phyloP scores from a whole-genome alignment of 1,140 invertebrate genomes.

The Drosophila guanche region DNA sequence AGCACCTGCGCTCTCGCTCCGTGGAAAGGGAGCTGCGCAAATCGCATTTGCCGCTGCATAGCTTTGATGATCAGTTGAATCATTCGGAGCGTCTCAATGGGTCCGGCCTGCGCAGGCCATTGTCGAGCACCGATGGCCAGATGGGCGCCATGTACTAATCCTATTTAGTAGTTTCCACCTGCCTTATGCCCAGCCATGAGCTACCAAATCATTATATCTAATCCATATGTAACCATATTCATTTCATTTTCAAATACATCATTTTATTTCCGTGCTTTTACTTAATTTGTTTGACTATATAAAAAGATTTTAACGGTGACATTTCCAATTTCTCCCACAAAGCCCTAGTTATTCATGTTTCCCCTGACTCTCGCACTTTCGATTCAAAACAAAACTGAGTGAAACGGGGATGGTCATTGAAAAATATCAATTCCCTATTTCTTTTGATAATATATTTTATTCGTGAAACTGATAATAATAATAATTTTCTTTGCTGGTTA shows the following conservation, averaged over 20 bases:
- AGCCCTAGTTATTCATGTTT: too few species aligned
- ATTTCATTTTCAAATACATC: conserved; percentile 29
- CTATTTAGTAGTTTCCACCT: conserved; percentile 43
- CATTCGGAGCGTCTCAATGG: conserved; percentile 36
- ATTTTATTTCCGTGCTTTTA: conserved; percentile 24
- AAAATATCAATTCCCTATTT: too few species aligned
- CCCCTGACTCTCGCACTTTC: too few species aligned
- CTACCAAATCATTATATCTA: conserved; percentile 15
- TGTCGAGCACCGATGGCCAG: conserved; percentile 22
- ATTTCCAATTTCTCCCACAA: too few species aligned
- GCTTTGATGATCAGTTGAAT: conserved; percentile 64
- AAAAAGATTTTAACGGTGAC: too few species aligned
- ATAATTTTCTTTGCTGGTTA: too few species aligned
- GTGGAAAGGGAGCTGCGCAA: conserved; percentile 62
- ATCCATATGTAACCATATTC: conserved; percentile 9
- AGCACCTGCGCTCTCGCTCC: conserved; percentile 62
- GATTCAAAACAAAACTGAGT: too few species aligned
- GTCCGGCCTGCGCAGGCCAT: conserved; percentile 25
- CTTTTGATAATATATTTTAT: too few species aligned
- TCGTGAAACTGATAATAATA: too few species aligned
- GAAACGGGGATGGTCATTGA: too few species aligned
- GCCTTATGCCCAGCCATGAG: conserved; percentile 31
- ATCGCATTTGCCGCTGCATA: conserved; percentile 36
- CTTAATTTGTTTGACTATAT: not conserved
- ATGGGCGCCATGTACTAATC: conserved; percentile 50